These are phyloP conservation scores for Lepisosteus oculatus DNA, from an alignment of 2,113 vertebrate species.

Conservation along the genomic window DNA sequence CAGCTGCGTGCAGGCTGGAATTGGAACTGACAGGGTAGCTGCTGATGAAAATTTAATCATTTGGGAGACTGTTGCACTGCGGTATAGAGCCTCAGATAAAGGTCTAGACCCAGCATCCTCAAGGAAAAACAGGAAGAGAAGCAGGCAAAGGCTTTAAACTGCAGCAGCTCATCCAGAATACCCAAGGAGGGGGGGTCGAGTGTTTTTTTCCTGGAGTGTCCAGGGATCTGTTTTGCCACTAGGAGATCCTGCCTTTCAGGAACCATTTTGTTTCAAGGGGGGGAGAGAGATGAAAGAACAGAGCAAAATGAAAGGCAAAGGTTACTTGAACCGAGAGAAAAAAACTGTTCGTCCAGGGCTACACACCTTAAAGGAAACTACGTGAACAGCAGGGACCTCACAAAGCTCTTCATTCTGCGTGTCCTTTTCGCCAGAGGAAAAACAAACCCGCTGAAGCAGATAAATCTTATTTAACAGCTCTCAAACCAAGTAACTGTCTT, in stretches of 20 bases:
- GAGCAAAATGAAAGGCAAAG: not conserved
- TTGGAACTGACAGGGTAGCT: slow-evolving; percentile 25
- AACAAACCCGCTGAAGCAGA: slow-evolving; percentile 10
- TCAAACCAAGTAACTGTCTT: slow-evolving; percentile 20
- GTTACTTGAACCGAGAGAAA: too few species aligned
- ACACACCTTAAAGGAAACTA: not conserved
- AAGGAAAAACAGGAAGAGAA: not conserved
- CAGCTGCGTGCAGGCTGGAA: slow-evolving; percentile 16
- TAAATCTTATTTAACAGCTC: slow-evolving; percentile 27
- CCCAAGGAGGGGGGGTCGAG: too few species aligned
- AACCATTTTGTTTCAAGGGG: slow-evolving; percentile 10
- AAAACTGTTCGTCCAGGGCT: not conserved
- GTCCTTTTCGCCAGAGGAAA: slow-evolving; percentile 9
- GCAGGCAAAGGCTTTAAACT: not conserved
- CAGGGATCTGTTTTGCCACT: not conserved
- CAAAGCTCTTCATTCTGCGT: not conserved
- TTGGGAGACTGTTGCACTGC: slow-evolving; percentile 8
- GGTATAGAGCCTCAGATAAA: slow-evolving; percentile 17
- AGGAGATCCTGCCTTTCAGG: not conserved
- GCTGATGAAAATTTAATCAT: slow-evolving; percentile 30
- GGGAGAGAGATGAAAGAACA: not conserved
- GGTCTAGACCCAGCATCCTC: slow-evolving; percentile 3
- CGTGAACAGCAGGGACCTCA: not conserved
- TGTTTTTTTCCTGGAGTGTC: not conserved
- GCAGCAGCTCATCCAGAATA: not conserved